Percentiles rank a stretch among this genome's conserved stretches.
phyloP scores from a whole-genome alignment of 1,140 invertebrate genomes.

The Rhopalosiphum maidis region DNA sequence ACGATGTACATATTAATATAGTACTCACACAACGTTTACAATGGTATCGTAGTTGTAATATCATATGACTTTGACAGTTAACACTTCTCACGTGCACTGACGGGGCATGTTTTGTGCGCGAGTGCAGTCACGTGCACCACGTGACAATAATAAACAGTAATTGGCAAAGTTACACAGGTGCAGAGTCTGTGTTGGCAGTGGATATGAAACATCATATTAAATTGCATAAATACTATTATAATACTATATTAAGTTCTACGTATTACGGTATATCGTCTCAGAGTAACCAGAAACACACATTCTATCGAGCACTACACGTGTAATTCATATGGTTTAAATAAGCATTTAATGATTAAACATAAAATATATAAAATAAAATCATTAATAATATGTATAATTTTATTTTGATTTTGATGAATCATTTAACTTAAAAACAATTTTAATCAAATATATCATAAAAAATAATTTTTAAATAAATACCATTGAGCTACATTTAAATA shows the following conservation, averaged over 20 bases:
- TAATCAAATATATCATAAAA: no score
- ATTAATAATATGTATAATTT: no score
- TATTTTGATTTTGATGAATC: no score
- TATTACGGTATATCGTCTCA: neutral
- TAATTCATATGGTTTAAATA: no score
- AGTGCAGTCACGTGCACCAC: neutral
- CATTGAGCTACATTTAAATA: no score
- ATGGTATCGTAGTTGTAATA: neutral
- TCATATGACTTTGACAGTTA: neutral
- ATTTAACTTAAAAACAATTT: no score
- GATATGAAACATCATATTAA: neutral
- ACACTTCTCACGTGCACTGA: neutral
- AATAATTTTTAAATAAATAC: no score
- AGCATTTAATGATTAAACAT: no score
- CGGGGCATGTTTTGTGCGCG: neutral
- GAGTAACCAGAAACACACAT: neutral
- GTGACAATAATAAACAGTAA: constrained; percentile 16
- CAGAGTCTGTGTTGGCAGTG: neutral
- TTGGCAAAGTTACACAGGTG: neutral
- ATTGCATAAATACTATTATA: neutral
- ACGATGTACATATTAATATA: neutral
- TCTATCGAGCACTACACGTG: no score
- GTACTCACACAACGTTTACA: neutral
- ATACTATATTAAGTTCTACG: neutral
- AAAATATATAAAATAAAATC: no score